Percentiles rank a stretch among this genome's conserved stretches.
These are phyloP conservation scores for Anneissia japonica DNA, from an alignment of 35 echinoderm and acorn worm genomes.

Conservation along the genomic window DNA sequence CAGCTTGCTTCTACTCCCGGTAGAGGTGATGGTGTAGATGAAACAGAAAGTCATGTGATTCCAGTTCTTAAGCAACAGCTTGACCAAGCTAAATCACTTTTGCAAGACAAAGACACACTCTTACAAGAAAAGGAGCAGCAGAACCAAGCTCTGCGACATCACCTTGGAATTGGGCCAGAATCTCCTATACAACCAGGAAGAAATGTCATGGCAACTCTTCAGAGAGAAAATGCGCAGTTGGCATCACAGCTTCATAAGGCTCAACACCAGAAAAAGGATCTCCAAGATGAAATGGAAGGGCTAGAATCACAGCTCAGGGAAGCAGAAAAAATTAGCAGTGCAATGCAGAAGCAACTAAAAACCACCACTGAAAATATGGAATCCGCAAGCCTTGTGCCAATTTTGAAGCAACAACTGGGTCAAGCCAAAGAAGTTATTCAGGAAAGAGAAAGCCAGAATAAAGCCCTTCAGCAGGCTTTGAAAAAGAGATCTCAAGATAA, in stretches of 20 bases:
- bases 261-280: conserved; percentile 32
- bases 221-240: conserved; percentile 31
- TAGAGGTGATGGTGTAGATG: conserved; percentile 38
- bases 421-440: conserved; percentile 40
- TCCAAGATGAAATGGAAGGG: conserved; percentile 5
- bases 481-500: conserved; percentile 27
- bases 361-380: neutral
- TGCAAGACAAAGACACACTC: conserved; percentile 67
- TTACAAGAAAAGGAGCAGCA: conserved; percentile 57
- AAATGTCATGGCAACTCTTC: conserved; percentile 37
- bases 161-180: conserved; percentile 57
- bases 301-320: neutral
- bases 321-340: conserved; percentile 4
- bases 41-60: conserved; percentile 56
- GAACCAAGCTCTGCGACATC: conserved; percentile 48
- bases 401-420: conserved; percentile 31
- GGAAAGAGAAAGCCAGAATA: conserved; percentile 25
- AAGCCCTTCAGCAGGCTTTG: conserved; percentile 28
- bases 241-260: conserved; percentile 34
- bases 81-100: conserved; percentile 90
- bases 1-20: conserved; percentile 60
- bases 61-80: conserved; percentile 91
- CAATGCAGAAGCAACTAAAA: conserved; percentile 16
- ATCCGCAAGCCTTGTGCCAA: neutral
- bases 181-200: conserved; percentile 50